A percentile compares a stretch with the other conserved stretches of the same genome.
Evolutionary conservation across 2,113 vertebrate species (phyloP).

Genomic region (Callipepla squamata): DNA sequence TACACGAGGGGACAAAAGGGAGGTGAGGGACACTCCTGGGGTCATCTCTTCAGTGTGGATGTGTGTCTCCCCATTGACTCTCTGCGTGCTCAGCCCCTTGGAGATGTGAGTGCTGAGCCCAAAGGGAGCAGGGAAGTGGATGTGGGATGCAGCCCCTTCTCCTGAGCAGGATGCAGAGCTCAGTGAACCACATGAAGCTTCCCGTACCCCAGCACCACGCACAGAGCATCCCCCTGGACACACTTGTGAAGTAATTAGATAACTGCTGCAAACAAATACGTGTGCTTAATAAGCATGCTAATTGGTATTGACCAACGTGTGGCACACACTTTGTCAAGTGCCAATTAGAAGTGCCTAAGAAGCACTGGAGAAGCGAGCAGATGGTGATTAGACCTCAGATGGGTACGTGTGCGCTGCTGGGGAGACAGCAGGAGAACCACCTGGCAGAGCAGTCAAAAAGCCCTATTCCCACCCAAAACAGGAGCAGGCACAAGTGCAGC

Average conservation of each 20-base stretch:
- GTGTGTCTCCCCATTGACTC: rapidly evolving
- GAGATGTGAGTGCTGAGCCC: not conserved
- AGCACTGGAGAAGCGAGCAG: not conserved
- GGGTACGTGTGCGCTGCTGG: not conserved
- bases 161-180: not conserved
- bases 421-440: not conserved
- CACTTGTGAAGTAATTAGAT: conserved; percentile 40
- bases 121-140: rapidly evolving
- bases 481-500: not conserved
- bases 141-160: not conserved
- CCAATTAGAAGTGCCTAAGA: conserved; percentile 1
- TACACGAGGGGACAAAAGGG: rapidly evolving
- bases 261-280: not conserved
- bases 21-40: not conserved
- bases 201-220: not conserved
- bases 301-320: conserved; percentile 62
- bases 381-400: not conserved
- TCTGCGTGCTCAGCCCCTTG: not conserved
- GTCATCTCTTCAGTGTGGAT: not conserved
- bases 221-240: not conserved
- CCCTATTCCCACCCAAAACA: not conserved
- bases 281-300: conserved; percentile 60
- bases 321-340: conserved; percentile 44
- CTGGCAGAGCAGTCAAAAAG: not conserved
- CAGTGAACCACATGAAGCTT: not conserved